Conservation (phyloP, 2,113 vertebrate species). For the Hiodon alosoides region DNA sequence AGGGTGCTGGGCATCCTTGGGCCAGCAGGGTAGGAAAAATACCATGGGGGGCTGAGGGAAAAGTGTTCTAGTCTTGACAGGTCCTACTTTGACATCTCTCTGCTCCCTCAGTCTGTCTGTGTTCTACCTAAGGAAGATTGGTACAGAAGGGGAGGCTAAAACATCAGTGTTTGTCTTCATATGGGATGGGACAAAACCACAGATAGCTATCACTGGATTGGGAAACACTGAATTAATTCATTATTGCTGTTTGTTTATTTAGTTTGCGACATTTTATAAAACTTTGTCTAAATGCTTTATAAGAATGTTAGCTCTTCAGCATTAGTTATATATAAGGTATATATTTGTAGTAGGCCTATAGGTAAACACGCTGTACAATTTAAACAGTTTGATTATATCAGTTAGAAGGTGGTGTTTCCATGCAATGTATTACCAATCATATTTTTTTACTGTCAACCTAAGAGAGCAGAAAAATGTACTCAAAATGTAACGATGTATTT, state of each 20-base stretch:
- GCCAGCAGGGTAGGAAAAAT: conserved; percentile 16
- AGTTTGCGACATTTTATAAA: background rate
- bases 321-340: background rate
- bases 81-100: conserved; percentile 1
- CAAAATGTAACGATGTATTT: background rate
- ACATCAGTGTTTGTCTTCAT: conserved; percentile 1
- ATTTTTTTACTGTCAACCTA: background rate
- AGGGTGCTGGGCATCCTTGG: conserved; percentile 48
- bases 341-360: background rate
- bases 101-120: conserved; percentile 27
- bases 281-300: background rate
- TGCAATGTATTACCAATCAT: background rate
- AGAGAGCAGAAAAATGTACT: background rate
- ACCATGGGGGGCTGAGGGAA: conserved; percentile 18
- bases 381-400: background rate
- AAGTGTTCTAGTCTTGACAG: conserved; percentile 17
- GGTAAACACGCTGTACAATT: background rate
- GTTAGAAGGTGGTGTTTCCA: background rate
- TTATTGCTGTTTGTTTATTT: background rate
- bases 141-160: conserved; percentile 20
- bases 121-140: conserved; percentile 34
- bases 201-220: background rate
- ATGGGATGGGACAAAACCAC: background rate
- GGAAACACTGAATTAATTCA: background rate
- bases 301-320: too few species aligned